Base-by-base conservation (phyloP, 2,797 vertebrate species). In the Urocyon cinereoargenteus region DNA sequence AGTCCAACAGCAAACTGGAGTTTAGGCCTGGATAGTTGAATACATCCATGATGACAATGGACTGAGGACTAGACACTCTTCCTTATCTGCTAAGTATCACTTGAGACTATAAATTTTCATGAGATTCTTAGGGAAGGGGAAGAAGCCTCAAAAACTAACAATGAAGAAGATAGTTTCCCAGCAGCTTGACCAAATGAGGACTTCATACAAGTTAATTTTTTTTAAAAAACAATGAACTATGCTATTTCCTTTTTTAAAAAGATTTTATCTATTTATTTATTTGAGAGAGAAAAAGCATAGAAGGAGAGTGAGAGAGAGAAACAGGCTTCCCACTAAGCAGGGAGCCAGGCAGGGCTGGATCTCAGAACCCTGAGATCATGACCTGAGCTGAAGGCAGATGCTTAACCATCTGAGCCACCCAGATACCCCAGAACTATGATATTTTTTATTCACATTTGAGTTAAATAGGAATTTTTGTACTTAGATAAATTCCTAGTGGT, bases 381-480 rank as follows among this genome's bases (percentile, higher is more conserved):
- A 45, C 40, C 40, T 45, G 40, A 45, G 40, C 40, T 45, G 7
- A 45, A 45, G 40, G 40, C 40, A 45, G 40, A 45, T 45, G 40
- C 40, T 45, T 45, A 45, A 45, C 40, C 40, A 45, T 45, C 40
- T 45, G 40, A 45, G 40, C 40, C 40, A 45, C 40, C 40, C 6
- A 45, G 40, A 7, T 45, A 45, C 40, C 40, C 7, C 40, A 45
- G 3, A 59, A 94, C 77, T 49, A 24, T 1, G 84, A 5, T 64
- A 66, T 73, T 94, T 94, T 40, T 88, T 90, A 34, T 57, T 51
- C 36, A 79, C 11, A 49, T 75, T 92, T 90, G 55, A 93, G 22
- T 93, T 89, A 3, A 45, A 53, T 61, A 62, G 77, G 4, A 94
- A 55, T 51, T 93, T 94, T 97, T 90, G 3, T 91, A 84, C 34